Evolutionary conservation across 1,140 invertebrate species (phyloP), one percentile per base, ranked within the genome.

Genomic region (Cotesia vestalis): DNA sequence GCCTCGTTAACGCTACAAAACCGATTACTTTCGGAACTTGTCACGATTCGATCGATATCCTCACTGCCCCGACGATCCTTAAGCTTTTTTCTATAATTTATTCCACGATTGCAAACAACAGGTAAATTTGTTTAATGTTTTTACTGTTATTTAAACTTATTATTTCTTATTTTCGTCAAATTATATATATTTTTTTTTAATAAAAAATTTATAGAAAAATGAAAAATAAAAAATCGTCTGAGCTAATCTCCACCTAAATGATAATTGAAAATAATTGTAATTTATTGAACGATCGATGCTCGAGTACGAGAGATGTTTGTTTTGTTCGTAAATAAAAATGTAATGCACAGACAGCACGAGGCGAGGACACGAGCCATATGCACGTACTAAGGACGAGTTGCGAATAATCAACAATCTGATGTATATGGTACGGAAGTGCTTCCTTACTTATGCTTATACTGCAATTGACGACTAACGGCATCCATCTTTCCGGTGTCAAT

Each of bases 391-490:
- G 38, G 51, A 69, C 68, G 59, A 69, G 68, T 69, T 27, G 59
- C 38, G 68, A 69, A 69, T 69, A 69, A 46, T 62, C 61, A 69
- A 61, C 8, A 27, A 17, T 27, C 38, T 60, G 55, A 17, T 69
- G 20, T 11, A 62, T 51, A 51, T 40, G 20, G 35, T 69, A 69
- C 68, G 68, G 68, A 69, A 69, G 68, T 69, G 36, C 68, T 69
- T 69, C 68, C 68, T 69, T 38, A 60, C 27, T 27, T 27, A 27
- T 27, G 27, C 27, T 27, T 27, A 27, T 27, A 27, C 59, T 69
- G 59, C 59, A 69, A 62, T 59, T 59, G 68, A 62, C 57, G 27
- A 17, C 4, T 62, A 69, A 69, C 68, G 68, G 68, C 68, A 69
- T 62, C 20, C 11, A 62, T 62, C 68, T 62, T 69, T 61, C 68